Evolutionary conservation across 2,113 vertebrate genomes (phyloP).

Genomic region (Serilophus lunatus): DNA sequence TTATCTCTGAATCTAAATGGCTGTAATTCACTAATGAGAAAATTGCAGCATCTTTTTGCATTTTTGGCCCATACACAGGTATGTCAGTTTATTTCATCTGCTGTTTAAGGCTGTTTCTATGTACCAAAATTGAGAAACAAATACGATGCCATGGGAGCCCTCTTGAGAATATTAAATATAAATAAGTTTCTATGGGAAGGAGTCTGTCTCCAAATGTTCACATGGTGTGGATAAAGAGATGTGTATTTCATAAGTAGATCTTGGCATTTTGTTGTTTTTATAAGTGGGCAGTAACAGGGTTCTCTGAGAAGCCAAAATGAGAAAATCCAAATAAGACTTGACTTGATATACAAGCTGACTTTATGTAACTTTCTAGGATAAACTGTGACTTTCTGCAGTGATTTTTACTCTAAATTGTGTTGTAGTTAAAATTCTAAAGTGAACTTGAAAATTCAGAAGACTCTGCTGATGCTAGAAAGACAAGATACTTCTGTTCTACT

Average conservation of each 20-base stretch:
- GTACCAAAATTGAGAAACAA: background rate
- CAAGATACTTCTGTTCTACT: background rate
- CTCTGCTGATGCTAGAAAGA: background rate
- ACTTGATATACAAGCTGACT: background rate
- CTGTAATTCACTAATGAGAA: slow-evolving; percentile 91
- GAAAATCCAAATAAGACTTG: background rate
- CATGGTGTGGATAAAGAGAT: background rate
- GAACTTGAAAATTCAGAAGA: background rate
- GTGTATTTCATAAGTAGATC: background rate
- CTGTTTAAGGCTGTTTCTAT: background rate
- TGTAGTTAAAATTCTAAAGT: background rate
- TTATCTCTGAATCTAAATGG: slow-evolving; percentile 89
- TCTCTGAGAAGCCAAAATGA: background rate
- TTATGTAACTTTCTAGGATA: background rate
- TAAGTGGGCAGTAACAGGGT: background rate
- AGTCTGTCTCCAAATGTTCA: background rate
- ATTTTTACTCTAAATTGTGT: background rate
- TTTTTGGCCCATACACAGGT: slow-evolving; percentile 98
- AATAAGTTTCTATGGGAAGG: background rate
- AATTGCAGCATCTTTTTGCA: slow-evolving; percentile 94
- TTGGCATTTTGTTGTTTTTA: background rate
- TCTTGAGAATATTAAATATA: background rate
- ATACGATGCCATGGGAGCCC: background rate
- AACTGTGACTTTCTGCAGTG: background rate
- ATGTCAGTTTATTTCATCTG: background rate